These are phyloP conservation scores for Mechanitis mazaeus DNA, from an alignment of 2,888 invertebrate genomes.

Conservation along the genomic window DNA sequence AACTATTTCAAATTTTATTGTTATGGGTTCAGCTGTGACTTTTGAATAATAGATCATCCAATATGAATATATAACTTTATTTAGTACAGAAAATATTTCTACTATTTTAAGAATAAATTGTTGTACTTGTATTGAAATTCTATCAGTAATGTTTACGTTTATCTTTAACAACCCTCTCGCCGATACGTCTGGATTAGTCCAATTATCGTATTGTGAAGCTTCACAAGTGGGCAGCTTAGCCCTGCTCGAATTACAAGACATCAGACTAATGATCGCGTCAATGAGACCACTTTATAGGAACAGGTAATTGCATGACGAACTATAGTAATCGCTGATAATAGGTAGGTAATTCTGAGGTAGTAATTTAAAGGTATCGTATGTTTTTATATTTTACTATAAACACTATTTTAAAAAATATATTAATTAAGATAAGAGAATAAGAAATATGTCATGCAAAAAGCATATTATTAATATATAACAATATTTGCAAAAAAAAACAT, in stretches of 20 bases:
- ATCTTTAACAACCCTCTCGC: constrained; percentile 5
- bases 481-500: no score
- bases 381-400: no score
- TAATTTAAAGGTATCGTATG: not conserved
- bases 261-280: constrained; percentile 18
- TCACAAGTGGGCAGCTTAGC: constrained; percentile 23
- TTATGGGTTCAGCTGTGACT: no score
- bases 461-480: no score
- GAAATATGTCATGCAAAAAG: no score
- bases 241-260: constrained; percentile 22
- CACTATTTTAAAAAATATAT: no score
- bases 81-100: no score
- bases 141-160: not conserved
- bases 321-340: constrained; percentile 3
- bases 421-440: no score
- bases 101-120: no score
- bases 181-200: constrained; percentile 19
- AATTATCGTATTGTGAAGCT: constrained; percentile 26
- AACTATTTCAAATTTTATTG: no score
- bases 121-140: not conserved
- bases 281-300: constrained; percentile 18
- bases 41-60: no score
- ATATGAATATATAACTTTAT: no score
- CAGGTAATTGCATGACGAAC: constrained; percentile 19
- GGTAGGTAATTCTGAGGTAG: not conserved